Evolutionary conservation across 2,888 invertebrate genomes (phyloP), one percentile per base, ranked within the genome.

Genomic region (Chrysopilus asiliformis): DNA sequence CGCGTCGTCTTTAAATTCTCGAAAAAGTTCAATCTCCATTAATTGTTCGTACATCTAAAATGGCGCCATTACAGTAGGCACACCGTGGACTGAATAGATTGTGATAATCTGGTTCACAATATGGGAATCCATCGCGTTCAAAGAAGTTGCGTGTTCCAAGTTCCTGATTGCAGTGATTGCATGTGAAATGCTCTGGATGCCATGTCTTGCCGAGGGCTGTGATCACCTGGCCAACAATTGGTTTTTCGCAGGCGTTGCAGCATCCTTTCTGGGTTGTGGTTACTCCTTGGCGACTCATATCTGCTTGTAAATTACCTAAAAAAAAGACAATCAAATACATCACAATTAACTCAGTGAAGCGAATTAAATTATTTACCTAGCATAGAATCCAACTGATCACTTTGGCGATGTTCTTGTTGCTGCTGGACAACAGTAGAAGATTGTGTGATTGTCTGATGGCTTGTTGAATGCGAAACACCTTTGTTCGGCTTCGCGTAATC

Each of bases 131-230:
- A 51, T 95, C 94, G 46, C 95, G 74, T 66, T 98, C 97, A 66
- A 95, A 98, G 77, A 97, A 98, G 68, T 94, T 97, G 59, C 90
- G 76, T 37, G 95, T 95, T 42, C 95, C 97, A 56, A 98, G 67
- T 63, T 94, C 93, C 58, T 91, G 87, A 55, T 82, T 85, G 74
- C 98, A 98, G 58, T 95, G 93, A 47, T 85, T 85, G 71, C 98
- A 98, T 42, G 84, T 87, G 67, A 98, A 99, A 66, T 97, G 97
- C 68, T 97, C 97, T 31, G 95, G 94, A 65, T 98, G 97, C 95
- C 95, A 98, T 45, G 95, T 94, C 66, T 91, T 87, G 37, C 95
- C 97, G 61, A 98, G 63, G 14, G 97, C 97, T 44, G 95, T 97
- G 26, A 60, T 62, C 56, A 77, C 82, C 79, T 95, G 94, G 51